Conservation (phyloP, 2,797 vertebrate species). For the Staurois parvus region DNA sequence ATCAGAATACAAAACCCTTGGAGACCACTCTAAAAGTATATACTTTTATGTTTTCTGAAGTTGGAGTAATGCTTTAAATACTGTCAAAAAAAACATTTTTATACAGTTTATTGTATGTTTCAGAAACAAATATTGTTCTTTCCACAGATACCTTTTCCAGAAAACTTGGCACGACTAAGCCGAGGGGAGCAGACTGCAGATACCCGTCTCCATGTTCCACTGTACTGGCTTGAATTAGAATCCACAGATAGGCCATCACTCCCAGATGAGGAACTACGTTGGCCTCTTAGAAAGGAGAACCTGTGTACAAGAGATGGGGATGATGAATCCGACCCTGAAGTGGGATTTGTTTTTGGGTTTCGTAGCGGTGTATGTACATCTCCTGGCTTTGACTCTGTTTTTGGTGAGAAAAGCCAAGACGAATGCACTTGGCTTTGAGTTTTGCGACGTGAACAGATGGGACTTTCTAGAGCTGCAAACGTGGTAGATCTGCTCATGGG, state of each 20-base stretch:
- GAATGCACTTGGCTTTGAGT: conserved; percentile 44
- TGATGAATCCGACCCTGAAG: conserved; percentile 31
- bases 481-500: not conserved
- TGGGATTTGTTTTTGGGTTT: not conserved
- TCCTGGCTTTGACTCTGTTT: conserved; percentile 1
- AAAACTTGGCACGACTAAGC: conserved; percentile 63
- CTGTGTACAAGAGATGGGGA: conserved; percentile 62
- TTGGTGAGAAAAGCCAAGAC: conserved; percentile 32
- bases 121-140: not conserved
- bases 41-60: too few species aligned
- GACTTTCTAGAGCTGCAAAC: conserved; percentile 5
- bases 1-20: too few species aligned
- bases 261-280: not conserved
- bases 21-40: too few species aligned
- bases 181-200: conserved; percentile 68
- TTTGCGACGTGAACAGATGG: not conserved
- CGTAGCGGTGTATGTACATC: conserved; percentile 8
- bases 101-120: too few species aligned
- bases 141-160: conserved; percentile 70
- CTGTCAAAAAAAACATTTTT: too few species aligned
- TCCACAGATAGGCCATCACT: conserved; percentile 56
- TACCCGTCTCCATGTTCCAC: conserved; percentile 68
- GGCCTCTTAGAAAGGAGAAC: conserved; percentile 72
- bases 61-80: too few species aligned
- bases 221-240: conserved; percentile 61